Evolutionary conservation across 2,113 vertebrate species (phyloP).

Genomic region (Arvicanthis niloticus): DNA sequence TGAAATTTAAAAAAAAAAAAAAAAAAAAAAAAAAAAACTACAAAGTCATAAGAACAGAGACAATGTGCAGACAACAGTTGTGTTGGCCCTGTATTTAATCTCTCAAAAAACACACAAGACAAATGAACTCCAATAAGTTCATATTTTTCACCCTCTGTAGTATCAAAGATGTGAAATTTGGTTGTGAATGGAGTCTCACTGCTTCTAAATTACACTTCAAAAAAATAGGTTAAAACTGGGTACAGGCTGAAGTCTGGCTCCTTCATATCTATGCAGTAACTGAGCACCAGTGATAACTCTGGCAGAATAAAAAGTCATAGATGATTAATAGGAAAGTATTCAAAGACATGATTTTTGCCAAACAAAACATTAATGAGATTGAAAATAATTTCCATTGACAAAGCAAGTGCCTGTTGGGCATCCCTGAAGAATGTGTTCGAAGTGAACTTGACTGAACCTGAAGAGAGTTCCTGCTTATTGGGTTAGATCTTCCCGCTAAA

Average conservation of each 20-base stretch:
- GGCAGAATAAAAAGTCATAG: slow-evolving; percentile 67
- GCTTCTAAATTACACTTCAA: slow-evolving; percentile 10
- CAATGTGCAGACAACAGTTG: background rate
- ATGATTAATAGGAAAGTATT: slow-evolving; percentile 70
- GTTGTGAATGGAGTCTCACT: background rate
- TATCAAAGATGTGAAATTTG: slow-evolving; percentile 35
- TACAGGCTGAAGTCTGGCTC: slow-evolving; percentile 26
- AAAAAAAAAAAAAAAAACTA: background rate
- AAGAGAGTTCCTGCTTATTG: slow-evolving; percentile 66
- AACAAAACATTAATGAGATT: slow-evolving; percentile 75
- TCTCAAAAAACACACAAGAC: background rate
- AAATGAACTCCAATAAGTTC: background rate
- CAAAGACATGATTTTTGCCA: slow-evolving; percentile 72
- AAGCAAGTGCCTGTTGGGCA: slow-evolving; percentile 70
- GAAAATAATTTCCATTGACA: slow-evolving; percentile 76
- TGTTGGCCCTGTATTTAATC: background rate
- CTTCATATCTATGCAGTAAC: slow-evolving; percentile 47
- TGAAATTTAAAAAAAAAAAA: background rate
- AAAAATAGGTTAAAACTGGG: slow-evolving; percentile 37
- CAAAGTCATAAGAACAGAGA: background rate
- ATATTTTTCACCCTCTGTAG: background rate
- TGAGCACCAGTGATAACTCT: slow-evolving; percentile 58
- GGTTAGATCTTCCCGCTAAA: slow-evolving; percentile 63
- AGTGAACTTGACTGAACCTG: slow-evolving; percentile 72
- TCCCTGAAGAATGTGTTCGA: slow-evolving; percentile 70